A percentile compares a stretch with the other conserved stretches of the same genome.
Conservation (phyloP, 2,888 invertebrate species). For the Drosophila pseudotalamancana region DNA sequence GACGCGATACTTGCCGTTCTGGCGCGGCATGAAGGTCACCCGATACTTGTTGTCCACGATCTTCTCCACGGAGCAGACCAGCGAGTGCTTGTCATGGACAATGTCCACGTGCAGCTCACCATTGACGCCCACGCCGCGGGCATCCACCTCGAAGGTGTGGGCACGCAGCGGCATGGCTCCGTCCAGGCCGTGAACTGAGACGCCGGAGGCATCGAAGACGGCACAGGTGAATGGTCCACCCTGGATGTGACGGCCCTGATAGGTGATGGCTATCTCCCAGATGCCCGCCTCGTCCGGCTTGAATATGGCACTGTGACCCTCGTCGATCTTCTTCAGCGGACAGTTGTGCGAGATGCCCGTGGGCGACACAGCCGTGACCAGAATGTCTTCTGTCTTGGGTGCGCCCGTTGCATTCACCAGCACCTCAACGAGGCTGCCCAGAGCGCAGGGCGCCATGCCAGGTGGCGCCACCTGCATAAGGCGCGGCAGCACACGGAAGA, state of each 20-base stretch:
- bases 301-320: slow-evolving; percentile 97
- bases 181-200: slow-evolving; percentile 92
- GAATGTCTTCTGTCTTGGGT: slow-evolving; percentile 91
- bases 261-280: slow-evolving; percentile 98
- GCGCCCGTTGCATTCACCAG: slow-evolving; percentile 94
- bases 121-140: slow-evolving; percentile 91
- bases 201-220: slow-evolving; percentile 96
- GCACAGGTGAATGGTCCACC: slow-evolving; percentile 98
- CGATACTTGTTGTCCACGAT: slow-evolving; percentile 91
- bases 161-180: slow-evolving; percentile 93
- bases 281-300: slow-evolving; percentile 98
- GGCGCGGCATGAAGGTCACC: slow-evolving; percentile 91
- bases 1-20: slow-evolving; percentile 91
- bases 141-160: slow-evolving; percentile 93
- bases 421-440: slow-evolving; percentile 97
- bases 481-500: slow-evolving; percentile 94
- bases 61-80: slow-evolving; percentile 92
- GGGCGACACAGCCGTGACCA: slow-evolving; percentile 96
- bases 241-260: slow-evolving; percentile 97
- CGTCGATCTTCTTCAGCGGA: slow-evolving; percentile 93
- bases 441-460: slow-evolving; percentile 97
- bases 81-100: slow-evolving; percentile 93
- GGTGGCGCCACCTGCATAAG: slow-evolving; percentile 94
- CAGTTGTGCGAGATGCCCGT: slow-evolving; percentile 92
- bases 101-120: slow-evolving; percentile 96